Base-by-base conservation (phyloP, 2,113 vertebrate genomes). In the Xyrauchen texanus region DNA sequence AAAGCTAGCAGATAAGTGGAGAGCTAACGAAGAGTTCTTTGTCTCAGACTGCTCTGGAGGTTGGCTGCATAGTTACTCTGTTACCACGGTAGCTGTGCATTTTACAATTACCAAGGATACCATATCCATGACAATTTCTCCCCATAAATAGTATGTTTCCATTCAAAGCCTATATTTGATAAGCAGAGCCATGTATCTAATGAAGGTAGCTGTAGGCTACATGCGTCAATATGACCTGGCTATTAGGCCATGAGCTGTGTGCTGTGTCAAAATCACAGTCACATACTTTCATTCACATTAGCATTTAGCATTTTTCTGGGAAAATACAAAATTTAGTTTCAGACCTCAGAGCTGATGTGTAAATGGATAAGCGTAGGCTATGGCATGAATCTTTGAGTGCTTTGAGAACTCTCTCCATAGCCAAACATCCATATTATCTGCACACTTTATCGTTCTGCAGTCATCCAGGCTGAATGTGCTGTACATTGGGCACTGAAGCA, bases 111-210 rank as follows among this genome's bases (percentile, higher is more conserved):
- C 83, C 69, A 81, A 64, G 81, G 84, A 76, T 74, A 80, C 77
- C 68, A 85, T 81, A 85, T 78, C 84, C 83, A 83, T 85, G 84
- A 85, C 84, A 85, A 85, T 78, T 74, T 53, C 10, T 45, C 58
- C 57, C 68, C 63, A 72, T 67, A 16, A 34, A 72, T 1, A 34
- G 3, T n/a, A 79, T 11, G 57, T 66, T 45, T 75, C 34, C 6
- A 52, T 79, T 70, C 21, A 34, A 1, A 34, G 21, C 21, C 57
- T 64, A 69, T 15, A 52, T 53, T 34, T 44, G 34, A 61, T 69
- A 75, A 66, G n/a, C 46, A 44, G n/a, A 16, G 7, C 21, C 21
- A 34, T 34, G 21, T 34, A 34, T 34, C 21, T 1, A 34, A 34
- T 34, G 21, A 34, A 34, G 21, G 21, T 34, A 34, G 21, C 21